phyloP scores from a whole-genome alignment of 2,797 vertebrate species.

The Rhabdophis nuchalis region DNA sequence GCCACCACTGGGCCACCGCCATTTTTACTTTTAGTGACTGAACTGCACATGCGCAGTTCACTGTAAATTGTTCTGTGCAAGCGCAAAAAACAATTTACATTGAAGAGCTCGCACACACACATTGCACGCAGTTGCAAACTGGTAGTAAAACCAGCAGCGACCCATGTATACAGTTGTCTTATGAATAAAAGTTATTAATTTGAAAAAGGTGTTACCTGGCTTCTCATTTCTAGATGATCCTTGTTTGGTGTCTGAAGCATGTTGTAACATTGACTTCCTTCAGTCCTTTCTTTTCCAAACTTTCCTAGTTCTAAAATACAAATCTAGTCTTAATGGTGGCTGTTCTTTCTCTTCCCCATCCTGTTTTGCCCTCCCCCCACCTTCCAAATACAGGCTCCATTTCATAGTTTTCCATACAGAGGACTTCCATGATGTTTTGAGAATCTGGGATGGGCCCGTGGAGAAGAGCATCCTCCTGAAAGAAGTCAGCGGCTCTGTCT shows the following conservation, averaged over 20 bases:
- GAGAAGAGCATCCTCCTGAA: conserved; percentile 90
- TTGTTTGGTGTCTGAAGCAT: not conserved
- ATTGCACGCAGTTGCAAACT: too few species aligned
- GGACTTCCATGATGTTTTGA: conserved; percentile 91
- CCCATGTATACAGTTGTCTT: not conserved
- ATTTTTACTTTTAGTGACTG: too few species aligned
- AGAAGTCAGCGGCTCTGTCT: conserved; percentile 84
- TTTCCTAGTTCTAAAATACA: not conserved
- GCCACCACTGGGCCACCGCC: too few species aligned
- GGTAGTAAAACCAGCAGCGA: too few species aligned
- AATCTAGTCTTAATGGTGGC: not conserved
- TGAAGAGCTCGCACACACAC: too few species aligned
- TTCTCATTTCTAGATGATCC: not conserved
- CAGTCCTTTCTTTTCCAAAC: not conserved
- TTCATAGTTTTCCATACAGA: conserved; percentile 97
- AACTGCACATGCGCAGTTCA: too few species aligned
- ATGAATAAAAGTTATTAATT: not conserved
- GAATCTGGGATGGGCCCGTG: conserved; percentile 94
- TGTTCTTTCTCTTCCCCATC: not conserved
- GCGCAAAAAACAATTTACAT: too few species aligned
- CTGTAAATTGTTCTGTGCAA: too few species aligned
- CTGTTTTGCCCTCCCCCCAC: not conserved
- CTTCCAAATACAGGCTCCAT: conserved; percentile 81
- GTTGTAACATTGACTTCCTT: not conserved
- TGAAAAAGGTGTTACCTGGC: not conserved